Base-by-base conservation (phyloP, 2,797 vertebrate species). In the Atherinosoma microstoma region DNA sequence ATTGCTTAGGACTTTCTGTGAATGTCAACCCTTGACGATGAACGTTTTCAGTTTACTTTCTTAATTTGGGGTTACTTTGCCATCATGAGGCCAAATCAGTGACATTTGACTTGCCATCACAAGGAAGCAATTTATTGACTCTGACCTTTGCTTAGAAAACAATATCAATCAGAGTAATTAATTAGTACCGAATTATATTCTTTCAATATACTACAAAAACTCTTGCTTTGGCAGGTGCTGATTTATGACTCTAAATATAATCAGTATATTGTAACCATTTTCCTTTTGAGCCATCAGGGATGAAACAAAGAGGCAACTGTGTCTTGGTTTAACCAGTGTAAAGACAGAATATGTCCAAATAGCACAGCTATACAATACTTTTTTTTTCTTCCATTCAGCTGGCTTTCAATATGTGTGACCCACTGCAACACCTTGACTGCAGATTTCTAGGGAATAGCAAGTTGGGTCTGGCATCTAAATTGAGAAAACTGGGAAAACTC, bases 1-100 rank as follows among this genome's bases (percentile, higher is more conserved):
- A 75, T 35, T 74, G 58, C 51, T 18, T 63, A 36, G 62, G 22
- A 70, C 54, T 74, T 71, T 58, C 51, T 79, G 62, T 63, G 30
- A 58, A 38, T 75, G 61, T 70, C 27, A 71, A 58, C 71, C 49
- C 35, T 7, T 30, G 38, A 32, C 61, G 64, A 30, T 67, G 58
- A 80, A 67, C 32, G 12, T 29, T 16, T 45, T 34, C 29, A 42
- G 22, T 49, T 5, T 15, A 13, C 56, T 54, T 58, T 78, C 29
- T 36, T 16, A 71, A 36, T 59, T 49, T 53, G 42, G 13, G 15
- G 11, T 24, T 53, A 11, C 1, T 53, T 27, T 24, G 11, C 20
- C 47, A 57, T 34, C 12, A 32, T 57, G 57, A 71, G 29, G 4
- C 51, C 30, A 57, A 70, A 60, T 7, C 49, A 69, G 74, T 67